Evolutionary conservation across 37 sponge, comb jelly and placozoan species (phyloP), one percentile per base, ranked within the genome.

Genomic region (Halichondria panicea): DNA sequence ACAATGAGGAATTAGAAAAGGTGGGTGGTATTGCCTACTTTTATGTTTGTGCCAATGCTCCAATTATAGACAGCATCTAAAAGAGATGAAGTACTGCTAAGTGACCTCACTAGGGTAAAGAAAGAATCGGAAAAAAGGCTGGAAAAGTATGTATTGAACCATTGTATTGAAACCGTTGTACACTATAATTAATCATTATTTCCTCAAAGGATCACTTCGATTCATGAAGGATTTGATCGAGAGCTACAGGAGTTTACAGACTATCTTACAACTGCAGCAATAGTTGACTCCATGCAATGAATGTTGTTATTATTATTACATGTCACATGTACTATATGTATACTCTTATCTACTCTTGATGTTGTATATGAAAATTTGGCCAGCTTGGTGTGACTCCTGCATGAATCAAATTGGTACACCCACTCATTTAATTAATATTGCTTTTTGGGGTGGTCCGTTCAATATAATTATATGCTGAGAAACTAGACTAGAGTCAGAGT

Each of bases 121-220:
- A 70, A 83, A 45, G 62, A 56, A 43, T 83, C 84, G 18, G 69
- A 75, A 34, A 48, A 68, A 39, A 65, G 77, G 43, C 77, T 75
- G 12, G 32, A 76, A 43, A 57, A n/a, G 84, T 83, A 46, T 50
- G 68, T 46, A 3, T 72, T 6, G 15, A 40, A 8, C 0, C 4
- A 59, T 58, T 50, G 35, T 38, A 15, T 21, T 21, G 3, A 28
- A 31, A 40, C 4, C 7, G 2, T 24, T 45, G 24, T 24, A 15
- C 0, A 37, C 45, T 70, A 30, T 9, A 21, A 68, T 12, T 39
- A 46, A 3, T 21, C 24, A 19, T 24, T 5, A 31, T 12, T 35
- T 30, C n/a, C 50, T 38, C 30, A 19, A 52, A 81, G 81, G 64
- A 63, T 71, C 12, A 19, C 72, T 56, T 34, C 24, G 31, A 50